Evolutionary conservation across 2,113 vertebrate genomes (phyloP).

Genomic region (Phalacrocorax brasilianus): DNA sequence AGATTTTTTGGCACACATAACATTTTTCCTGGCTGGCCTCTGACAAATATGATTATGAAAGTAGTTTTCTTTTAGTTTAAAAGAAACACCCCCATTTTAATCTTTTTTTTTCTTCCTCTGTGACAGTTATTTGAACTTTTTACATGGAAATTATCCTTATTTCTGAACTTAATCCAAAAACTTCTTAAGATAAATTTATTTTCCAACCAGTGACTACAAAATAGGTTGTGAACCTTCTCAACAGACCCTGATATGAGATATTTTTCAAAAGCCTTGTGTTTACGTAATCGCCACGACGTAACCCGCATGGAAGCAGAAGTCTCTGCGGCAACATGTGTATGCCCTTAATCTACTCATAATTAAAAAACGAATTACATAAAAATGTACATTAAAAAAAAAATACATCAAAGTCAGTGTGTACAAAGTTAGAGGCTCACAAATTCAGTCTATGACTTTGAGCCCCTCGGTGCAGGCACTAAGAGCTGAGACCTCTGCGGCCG

Average conservation of each 20-base stretch:
- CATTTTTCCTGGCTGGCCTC: neutral
- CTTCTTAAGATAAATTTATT: neutral
- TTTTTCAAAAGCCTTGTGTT: neutral
- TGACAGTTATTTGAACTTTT: neutral
- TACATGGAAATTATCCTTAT: neutral
- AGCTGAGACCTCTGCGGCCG: rapidly evolving
- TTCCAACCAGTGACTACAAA: neutral
- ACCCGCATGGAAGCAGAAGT: neutral
- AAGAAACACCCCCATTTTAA: neutral
- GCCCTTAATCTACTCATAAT: neutral
- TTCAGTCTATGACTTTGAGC: neutral
- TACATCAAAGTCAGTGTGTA: neutral
- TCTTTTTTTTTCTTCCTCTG: neutral
- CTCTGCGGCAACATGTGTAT: neutral
- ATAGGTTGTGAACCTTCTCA: neutral
- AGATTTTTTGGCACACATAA: neutral
- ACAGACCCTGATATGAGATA: neutral
- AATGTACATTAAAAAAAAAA: neutral
- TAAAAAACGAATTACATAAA: neutral
- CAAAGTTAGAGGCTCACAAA: neutral
- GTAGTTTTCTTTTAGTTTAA: neutral
- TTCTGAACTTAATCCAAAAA: neutral
- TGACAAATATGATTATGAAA: neutral
- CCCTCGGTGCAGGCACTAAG: rapidly evolving
- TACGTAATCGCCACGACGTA: neutral